Conservation (phyloP, 2,113 vertebrate species). For the Scatophagus argus region DNA sequence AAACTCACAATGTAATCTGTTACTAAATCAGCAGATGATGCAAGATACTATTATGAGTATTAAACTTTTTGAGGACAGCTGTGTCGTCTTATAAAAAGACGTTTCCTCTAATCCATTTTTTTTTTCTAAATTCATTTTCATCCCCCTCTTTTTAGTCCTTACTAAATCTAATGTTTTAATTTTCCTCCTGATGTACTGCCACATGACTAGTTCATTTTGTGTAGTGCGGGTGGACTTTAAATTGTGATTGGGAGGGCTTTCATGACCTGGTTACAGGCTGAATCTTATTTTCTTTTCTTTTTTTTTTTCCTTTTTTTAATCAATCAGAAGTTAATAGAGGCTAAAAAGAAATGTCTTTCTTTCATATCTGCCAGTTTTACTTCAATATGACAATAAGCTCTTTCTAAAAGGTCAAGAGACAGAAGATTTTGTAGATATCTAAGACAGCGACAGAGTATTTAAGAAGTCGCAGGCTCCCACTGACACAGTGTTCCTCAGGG, state of each 20-base stretch:
- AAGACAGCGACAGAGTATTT: conserved; percentile 16
- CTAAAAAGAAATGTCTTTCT: background rate
- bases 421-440: conserved; percentile 30
- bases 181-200: background rate
- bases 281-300: background rate
- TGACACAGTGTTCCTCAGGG: conserved; percentile 9
- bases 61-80: conserved; percentile 52
- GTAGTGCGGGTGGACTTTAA: background rate
- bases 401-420: conserved; percentile 9
- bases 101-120: conserved; percentile 57
- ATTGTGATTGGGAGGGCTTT: background rate
- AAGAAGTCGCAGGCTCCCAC: conserved; percentile 6
- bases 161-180: conserved; percentile 11
- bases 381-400: conserved; percentile 14
- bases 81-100: conserved; percentile 63
- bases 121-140: conserved; percentile 20
- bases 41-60: conserved; percentile 40
- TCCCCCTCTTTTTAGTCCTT: conserved; percentile 4
- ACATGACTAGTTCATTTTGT: background rate
- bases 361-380: background rate
- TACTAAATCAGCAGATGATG: conserved; percentile 59
- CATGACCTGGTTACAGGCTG: background rate
- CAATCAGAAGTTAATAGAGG: conserved; percentile 5
- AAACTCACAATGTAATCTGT: conserved; percentile 55
- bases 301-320: background rate